Conservation (phyloP, 1,140 invertebrate species). For the Pseudomyrmex sp. region DNA sequence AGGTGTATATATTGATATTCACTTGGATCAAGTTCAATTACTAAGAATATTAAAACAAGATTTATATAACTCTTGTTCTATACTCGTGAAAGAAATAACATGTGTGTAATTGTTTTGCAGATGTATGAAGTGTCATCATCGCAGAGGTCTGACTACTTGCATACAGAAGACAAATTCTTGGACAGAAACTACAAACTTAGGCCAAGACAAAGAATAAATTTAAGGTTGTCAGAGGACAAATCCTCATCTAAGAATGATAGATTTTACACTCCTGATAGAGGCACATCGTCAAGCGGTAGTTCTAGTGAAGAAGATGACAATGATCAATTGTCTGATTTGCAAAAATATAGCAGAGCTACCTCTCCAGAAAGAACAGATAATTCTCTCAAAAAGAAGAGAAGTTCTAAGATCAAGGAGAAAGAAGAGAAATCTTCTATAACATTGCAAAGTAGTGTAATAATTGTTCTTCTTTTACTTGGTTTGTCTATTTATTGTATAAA, state of each 20-base stretch:
- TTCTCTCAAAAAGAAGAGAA: background rate
- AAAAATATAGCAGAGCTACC: background rate
- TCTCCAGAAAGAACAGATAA: background rate
- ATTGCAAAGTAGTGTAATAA: no score
- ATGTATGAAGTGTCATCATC: no score
- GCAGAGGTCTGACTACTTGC: no score
- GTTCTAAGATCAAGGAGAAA: no score
- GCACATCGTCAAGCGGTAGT: background rate
- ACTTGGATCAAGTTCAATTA: background rate
- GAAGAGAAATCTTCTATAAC: no score
- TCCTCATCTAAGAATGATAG: background rate
- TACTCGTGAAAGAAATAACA: no score
- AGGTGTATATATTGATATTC: conserved; percentile 5
- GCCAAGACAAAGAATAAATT: no score
- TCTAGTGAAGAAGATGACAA: background rate
- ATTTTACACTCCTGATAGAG: background rate
- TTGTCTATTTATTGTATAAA: background rate
- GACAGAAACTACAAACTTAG: no score
- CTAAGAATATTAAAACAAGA: background rate
- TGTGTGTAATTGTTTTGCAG: no score
- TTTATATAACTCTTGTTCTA: background rate
- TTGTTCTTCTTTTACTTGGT: background rate
- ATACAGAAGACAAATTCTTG: no score
- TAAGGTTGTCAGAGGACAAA: background rate
- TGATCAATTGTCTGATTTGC: background rate